Base-by-base conservation (phyloP, 2,888 invertebrate species). In the Hybos culiciformis region DNA sequence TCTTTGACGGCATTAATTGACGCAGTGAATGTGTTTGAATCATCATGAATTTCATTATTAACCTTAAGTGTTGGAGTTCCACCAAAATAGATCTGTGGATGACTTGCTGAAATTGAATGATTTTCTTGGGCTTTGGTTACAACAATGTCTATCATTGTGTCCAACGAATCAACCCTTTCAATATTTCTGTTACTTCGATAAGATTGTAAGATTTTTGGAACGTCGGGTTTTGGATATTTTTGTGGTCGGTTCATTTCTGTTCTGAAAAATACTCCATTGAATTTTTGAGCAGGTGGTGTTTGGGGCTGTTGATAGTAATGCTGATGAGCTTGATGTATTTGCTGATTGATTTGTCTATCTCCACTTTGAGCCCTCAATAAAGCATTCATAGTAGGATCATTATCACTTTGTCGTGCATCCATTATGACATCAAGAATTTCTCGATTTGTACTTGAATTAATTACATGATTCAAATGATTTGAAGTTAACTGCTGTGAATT, bases 101-200 rank as follows among this genome's bases (percentile, higher is more conserved):
- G 57, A 54, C 62, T 54, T 31, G 55, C 55, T 1, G 61, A 61
- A n/a, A n/a, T n/a, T n/a, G n/a, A n/a, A n/a, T n/a, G n/a, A 48
- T 62, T 58, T 44, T 73, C 71, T 44, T 75, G 72, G 5, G 71
- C n/a, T 17, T 33, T 18, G n/a, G 77, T 71, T 48, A 81, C 70
- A 1, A 82, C 76, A 29, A 83, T 79, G 54, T 80, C 77, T 1
- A 81, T 77, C 72, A 82, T 76, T 0, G 80, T 73, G 54, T 81
- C 75, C 19, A 84, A 60, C 15, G 82, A 77, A 56, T 84, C 83
- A 33, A 86, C 79, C 44, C 84, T 72, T 51, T 87, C 85, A 38
- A 86, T 63, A 50, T 85, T 86, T 63, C 85, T 86, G 0, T 83
- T 78, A 34, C 78, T 60, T 40, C 76, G 71, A 41, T 74, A 72